Conservation (phyloP, 2,888 invertebrate species). For the Nudaria mundana region DNA sequence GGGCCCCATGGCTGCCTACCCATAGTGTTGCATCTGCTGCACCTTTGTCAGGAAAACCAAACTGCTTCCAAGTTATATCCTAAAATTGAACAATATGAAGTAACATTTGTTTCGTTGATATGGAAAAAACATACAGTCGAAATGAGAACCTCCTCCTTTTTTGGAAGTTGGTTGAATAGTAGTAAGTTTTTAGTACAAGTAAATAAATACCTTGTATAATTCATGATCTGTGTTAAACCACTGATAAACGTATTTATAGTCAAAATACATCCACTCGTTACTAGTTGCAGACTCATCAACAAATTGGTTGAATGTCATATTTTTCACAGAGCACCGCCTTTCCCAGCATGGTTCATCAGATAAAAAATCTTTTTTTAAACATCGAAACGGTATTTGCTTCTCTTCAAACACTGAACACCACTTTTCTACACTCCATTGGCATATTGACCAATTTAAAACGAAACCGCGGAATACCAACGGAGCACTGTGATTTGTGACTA, state of each 20-base stretch:
- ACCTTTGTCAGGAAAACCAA: constrained; percentile 86
- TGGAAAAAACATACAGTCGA: not conserved
- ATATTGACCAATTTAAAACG: constrained; percentile 79
- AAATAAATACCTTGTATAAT: constrained; percentile 74
- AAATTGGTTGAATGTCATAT: constrained; percentile 85
- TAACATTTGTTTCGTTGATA: not conserved
- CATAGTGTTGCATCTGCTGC: constrained; percentile 90
- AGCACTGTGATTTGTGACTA: constrained; percentile 44
- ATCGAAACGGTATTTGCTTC: constrained; percentile 81
- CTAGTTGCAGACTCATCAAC: constrained; percentile 53
- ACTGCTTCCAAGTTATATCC: constrained; percentile 81
- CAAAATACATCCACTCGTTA: constrained; percentile 89
- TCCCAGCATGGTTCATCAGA: constrained; percentile 90
- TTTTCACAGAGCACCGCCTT: constrained; percentile 80
- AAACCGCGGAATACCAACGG: constrained; percentile 80
- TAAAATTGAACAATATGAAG: constrained; percentile 20
- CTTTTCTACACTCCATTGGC: constrained; percentile 82
- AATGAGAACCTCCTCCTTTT: too few species aligned
- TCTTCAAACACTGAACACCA: constrained; percentile 81
- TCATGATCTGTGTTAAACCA: constrained; percentile 83
- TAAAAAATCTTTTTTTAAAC: constrained; percentile 55
- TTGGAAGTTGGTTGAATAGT: too few species aligned
- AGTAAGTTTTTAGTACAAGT: too few species aligned
- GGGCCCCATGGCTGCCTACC: constrained; percentile 93
- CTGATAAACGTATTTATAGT: constrained; percentile 90